Percentiles rank a stretch among this genome's conserved stretches.
Conservation (phyloP, 2,888 invertebrate species). For the Globia sparganii region DNA sequence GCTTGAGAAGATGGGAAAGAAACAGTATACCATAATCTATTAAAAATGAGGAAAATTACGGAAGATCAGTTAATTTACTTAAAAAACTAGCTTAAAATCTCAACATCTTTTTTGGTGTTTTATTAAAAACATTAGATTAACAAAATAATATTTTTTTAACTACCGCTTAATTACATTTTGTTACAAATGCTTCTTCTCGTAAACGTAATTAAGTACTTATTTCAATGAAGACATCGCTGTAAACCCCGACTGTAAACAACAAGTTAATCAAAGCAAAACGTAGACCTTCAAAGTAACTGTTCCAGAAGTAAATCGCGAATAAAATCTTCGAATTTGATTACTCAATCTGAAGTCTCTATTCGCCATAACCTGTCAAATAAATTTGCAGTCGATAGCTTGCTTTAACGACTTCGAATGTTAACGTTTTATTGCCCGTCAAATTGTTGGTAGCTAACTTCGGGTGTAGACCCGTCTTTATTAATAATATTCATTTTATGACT, state of each 20-base stretch:
- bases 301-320: conserved; percentile 67
- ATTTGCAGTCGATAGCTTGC: conserved; percentile 70
- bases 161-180: neutral
- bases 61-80: neutral
- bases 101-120: neutral
- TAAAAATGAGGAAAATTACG: neutral
- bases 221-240: conserved; percentile 5
- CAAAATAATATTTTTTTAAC: neutral
- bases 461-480: conserved; percentile 64
- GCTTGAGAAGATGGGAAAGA: neutral
- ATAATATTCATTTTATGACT: conserved; percentile 68
- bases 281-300: conserved; percentile 38
- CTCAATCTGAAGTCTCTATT: conserved; percentile 74
- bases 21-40: neutral
- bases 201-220: conserved; percentile 14
- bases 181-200: neutral
- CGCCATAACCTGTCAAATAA: conserved; percentile 83
- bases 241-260: conserved; percentile 11
- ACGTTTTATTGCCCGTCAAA: conserved; percentile 76
- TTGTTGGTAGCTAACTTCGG: conserved; percentile 59
- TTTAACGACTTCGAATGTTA: conserved; percentile 76
- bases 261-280: conserved; percentile 36
- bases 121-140: neutral
- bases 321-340: conserved; percentile 73
- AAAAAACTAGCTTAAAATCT: neutral